Evolutionary conservation across 2,797 vertebrate genomes (phyloP), one percentile per base, ranked within the genome.

Genomic region (Bradypodion pumilum): DNA sequence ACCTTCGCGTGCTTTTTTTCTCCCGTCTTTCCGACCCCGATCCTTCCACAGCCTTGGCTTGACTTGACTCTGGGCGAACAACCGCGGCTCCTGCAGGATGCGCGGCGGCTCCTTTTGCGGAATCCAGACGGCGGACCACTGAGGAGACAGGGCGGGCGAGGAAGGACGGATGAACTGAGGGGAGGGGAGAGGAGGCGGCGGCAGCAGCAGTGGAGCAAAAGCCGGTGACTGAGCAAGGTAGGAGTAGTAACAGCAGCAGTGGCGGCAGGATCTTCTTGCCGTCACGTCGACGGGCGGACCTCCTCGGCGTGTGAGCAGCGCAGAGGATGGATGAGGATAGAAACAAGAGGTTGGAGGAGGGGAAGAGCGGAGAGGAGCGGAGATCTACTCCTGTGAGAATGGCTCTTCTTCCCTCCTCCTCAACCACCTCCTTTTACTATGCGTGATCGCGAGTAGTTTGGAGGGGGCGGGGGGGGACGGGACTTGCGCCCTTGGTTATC

Each of bases 91-190:
- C 44, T 0, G 89, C 87, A 87, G 85, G 89, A 85, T 86, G 88
- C 81, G 15, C 76, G 84, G 90, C 86, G 83, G 88, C 81, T 5
- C 82, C 92, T 60, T 10, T 42, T 87, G 91, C 74, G 92, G 42
- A 89, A 88, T 88, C 83, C 52, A 88, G 72, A 42, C 83, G 91
- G 82, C 59, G 83, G 94, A 94, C 91, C 92, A 44, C 92, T 27
- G 90, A 66, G 92, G 78, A 86, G 84, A 78, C 63, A 52, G 32
- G 0, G 49, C 25, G 74, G 32, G 52, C 80, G 70, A 80, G 83
- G 89, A 86, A 91, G 93, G 91, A 94, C 93, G 93, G 93, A 89
- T 77, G 92, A 90, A 90, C 13, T 3, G 89, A 79, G 85, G 74
- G 87, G 66, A 63, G 2, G 82, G 86, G 72, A 42, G 63, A 72